phyloP scores from a whole-genome alignment of 2,888 invertebrate genomes.

The Sisyra nigra region DNA sequence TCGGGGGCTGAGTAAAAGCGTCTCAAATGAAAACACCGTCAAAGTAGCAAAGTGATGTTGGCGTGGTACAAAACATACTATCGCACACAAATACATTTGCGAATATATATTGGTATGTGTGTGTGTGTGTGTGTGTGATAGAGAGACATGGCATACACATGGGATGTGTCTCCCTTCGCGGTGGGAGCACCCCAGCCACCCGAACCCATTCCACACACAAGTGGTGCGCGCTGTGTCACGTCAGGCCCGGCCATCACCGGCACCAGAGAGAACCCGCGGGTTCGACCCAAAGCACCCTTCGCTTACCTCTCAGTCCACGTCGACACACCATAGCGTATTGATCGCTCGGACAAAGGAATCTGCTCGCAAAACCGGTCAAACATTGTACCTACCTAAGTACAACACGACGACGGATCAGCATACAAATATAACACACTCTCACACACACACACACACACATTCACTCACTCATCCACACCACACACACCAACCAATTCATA shows the following conservation, averaged over 20 bases:
- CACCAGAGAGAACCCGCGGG: conserved; percentile 14
- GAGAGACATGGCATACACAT: conserved; percentile 16
- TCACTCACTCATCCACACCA: too few species aligned
- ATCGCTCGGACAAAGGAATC: conserved; percentile 30
- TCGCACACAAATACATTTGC: conserved; percentile 11
- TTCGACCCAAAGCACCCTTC: conserved; percentile 16
- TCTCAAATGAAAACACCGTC: conserved; percentile 14
- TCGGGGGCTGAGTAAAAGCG: too few species aligned
- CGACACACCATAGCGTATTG: conserved; percentile 24
- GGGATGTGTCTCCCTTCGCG: conserved; percentile 33
- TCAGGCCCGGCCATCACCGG: conserved; percentile 25
- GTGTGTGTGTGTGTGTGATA: background rate
- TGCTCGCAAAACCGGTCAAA: too few species aligned
- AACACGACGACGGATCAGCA: too few species aligned
- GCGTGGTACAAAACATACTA: conserved; percentile 6
- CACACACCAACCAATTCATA: too few species aligned
- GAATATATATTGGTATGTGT: conserved; percentile 3
- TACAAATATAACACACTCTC: too few species aligned
- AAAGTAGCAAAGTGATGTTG: conserved; percentile 15
- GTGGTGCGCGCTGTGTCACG: conserved; percentile 40
- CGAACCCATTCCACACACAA: conserved; percentile 26
- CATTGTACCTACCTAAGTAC: too few species aligned
- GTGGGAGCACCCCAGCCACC: conserved; percentile 33
- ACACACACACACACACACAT: too few species aligned
- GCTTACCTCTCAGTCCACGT: conserved; percentile 17